phyloP scores from a whole-genome alignment of 1,140 invertebrate genomes.

The Pachypeltis micranthus region DNA sequence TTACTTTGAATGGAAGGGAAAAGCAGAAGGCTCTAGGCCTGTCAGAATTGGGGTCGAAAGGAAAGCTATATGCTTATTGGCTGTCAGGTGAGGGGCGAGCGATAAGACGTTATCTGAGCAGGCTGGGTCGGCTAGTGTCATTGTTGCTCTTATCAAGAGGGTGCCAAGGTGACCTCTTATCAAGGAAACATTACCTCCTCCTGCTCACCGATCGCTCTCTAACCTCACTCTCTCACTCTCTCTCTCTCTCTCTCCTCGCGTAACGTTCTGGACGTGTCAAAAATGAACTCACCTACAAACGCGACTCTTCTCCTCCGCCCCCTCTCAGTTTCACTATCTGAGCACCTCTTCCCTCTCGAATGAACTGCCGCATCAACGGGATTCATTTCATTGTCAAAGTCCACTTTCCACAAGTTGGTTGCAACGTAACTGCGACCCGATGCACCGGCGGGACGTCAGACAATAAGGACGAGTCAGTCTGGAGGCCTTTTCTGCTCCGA shows the following conservation, averaged over 20 bases:
- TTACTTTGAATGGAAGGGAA: neutral
- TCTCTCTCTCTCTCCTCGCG: neutral
- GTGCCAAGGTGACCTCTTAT: slow-evolving; percentile 10
- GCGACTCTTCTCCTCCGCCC: neutral
- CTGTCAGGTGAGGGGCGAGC: slow-evolving; percentile 1
- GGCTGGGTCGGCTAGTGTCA: neutral
- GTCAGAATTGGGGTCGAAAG: slow-evolving; percentile 11
- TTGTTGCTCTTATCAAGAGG: slow-evolving; percentile 8
- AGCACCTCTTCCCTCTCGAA: no score
- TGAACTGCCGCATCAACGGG: neutral
- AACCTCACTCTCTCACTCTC: neutral
- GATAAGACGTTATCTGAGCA: slow-evolving; percentile 11
- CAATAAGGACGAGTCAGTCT: no score
- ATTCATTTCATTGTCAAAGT: neutral
- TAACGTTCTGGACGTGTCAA: neutral
- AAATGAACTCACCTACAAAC: neutral
- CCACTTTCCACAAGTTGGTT: neutral
- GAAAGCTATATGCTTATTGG: slow-evolving; percentile 12
- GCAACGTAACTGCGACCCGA: no score
- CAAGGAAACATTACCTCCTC: neutral
- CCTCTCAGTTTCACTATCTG: no score
- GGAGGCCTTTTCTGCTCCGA: no score
- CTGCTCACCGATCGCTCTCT: no score
- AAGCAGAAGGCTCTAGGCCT: neutral
- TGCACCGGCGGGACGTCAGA: no score